Evolutionary conservation across 2,113 vertebrate genomes (phyloP).

Genomic region (Istiophorus platypterus): DNA sequence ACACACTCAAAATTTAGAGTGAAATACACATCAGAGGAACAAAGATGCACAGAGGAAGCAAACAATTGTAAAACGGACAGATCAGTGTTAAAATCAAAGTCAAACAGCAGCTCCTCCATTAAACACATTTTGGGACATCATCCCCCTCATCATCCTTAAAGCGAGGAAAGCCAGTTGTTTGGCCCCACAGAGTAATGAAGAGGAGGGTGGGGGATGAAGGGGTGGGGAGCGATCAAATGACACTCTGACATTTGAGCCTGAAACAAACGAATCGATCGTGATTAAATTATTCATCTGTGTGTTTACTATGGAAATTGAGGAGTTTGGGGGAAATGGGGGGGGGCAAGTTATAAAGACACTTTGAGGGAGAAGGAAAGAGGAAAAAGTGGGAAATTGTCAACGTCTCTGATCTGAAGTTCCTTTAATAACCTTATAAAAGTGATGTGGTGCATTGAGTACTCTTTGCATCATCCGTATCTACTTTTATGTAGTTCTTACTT

Average conservation of each 20-base stretch:
- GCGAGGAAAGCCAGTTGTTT: constrained; percentile 52
- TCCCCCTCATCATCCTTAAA: constrained; percentile 48
- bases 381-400: constrained; percentile 14
- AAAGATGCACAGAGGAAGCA: constrained; percentile 31
- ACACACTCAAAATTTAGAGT: background rate
- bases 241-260: constrained; percentile 80
- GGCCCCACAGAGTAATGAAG: constrained; percentile 47
- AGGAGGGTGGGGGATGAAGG: constrained; percentile 4
- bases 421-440: constrained; percentile 12
- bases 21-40: constrained; percentile 16
- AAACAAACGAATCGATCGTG: constrained; percentile 78
- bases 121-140: constrained; percentile 33
- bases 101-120: constrained; percentile 49
- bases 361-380: background rate
- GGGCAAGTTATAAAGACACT: background rate
- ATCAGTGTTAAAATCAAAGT: constrained; percentile 46
- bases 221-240: constrained; percentile 68
- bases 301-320: constrained; percentile 67
- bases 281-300: constrained; percentile 81
- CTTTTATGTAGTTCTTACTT: constrained; percentile 9
- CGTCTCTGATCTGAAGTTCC: constrained; percentile 10
- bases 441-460: background rate
- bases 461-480: background rate
- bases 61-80: constrained; percentile 35
- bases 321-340: constrained; percentile 13